Evolutionary conservation across 2,797 vertebrate species (phyloP).

Genomic region (Hemitrygon akajei): DNA sequence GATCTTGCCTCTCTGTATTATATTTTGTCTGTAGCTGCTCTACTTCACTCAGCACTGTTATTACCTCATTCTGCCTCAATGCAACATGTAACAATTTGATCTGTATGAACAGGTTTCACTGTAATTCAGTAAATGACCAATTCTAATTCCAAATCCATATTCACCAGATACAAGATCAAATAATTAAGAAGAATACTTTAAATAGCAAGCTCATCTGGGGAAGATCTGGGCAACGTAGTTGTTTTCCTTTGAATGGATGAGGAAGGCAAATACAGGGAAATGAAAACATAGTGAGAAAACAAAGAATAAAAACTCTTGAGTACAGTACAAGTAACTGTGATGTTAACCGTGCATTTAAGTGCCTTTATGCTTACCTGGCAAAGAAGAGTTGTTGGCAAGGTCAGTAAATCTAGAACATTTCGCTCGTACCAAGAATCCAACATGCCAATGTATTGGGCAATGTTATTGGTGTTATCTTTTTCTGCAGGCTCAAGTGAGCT

Average conservation of each 20-base stretch:
- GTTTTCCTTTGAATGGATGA: not conserved
- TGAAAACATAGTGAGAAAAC: not conserved
- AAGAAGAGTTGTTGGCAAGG: conserved; percentile 72
- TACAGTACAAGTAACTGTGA: not conserved
- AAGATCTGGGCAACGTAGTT: not conserved
- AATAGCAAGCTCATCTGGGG: not conserved
- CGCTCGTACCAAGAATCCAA: conserved; percentile 95
- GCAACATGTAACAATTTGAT: too few species aligned
- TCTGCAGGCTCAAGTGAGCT: conserved; percentile 22
- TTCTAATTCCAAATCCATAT: not conserved
- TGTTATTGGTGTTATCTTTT: conserved; percentile 82
- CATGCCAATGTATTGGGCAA: conserved; percentile 85
- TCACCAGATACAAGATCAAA: not conserved
- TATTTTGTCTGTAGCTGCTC: too few species aligned
- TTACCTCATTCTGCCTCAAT: too few species aligned
- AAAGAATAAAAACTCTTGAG: not conserved
- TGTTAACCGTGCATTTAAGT: too few species aligned
- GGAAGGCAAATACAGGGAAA: not conserved
- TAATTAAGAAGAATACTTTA: not conserved
- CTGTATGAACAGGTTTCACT: too few species aligned
- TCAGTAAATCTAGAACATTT: conserved; percentile 81
- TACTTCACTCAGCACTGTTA: too few species aligned
- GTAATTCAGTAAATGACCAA: too few species aligned
- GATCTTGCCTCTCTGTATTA: too few species aligned
- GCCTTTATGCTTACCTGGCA: conserved; percentile 69